These are phyloP conservation scores for Helicorthomorpha holstii DNA, from an alignment of 1,140 invertebrate genomes.

Conservation along the genomic window DNA sequence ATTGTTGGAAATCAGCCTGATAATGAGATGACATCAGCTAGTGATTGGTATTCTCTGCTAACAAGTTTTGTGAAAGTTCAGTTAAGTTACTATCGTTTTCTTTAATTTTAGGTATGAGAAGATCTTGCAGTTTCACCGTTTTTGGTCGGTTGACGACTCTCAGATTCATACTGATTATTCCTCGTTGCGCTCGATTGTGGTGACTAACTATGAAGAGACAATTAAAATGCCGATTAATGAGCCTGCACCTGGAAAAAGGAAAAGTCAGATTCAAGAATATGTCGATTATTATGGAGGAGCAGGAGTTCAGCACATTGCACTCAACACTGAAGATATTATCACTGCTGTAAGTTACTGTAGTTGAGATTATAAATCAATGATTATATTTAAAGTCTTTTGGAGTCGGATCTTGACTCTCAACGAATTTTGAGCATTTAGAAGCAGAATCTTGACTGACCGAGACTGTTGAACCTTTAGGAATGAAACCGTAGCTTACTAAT, in stretches of 20 bases:
- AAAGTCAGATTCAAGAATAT: slow-evolving; percentile 93
- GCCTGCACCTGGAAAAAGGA: slow-evolving; percentile 84
- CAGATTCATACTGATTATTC: slow-evolving; percentile 95
- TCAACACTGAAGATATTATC: slow-evolving; percentile 89
- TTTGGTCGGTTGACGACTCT: slow-evolving; percentile 96
- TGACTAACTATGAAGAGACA: slow-evolving; percentile 95
- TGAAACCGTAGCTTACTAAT: too few relatives aligned
- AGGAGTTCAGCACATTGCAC: slow-evolving; percentile 94
- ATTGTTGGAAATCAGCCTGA: slow-evolving; percentile 96
- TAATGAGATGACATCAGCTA: slow-evolving; percentile 66
- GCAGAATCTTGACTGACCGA: too few relatives aligned
- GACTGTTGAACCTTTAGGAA: too few relatives aligned
- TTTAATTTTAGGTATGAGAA: slow-evolving; percentile 57
- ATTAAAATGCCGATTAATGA: slow-evolving; percentile 99
- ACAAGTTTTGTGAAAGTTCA: slow-evolving; percentile 1
- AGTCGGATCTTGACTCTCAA: too few relatives aligned
- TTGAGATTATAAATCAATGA: too few relatives aligned
- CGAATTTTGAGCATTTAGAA: too few relatives aligned
- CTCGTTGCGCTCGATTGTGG: slow-evolving; percentile 84
- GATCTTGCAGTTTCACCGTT: slow-evolving; percentile 85
- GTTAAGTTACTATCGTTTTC: slow-evolving; percentile 3
- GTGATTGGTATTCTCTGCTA: slow-evolving; percentile 47
- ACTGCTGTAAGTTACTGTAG: slow-evolving; percentile 45
- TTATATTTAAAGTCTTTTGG: too few relatives aligned
- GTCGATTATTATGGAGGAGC: slow-evolving; percentile 96